phyloP scores from a whole-genome alignment of 2,888 invertebrate species.

The Laothoe populi region DNA sequence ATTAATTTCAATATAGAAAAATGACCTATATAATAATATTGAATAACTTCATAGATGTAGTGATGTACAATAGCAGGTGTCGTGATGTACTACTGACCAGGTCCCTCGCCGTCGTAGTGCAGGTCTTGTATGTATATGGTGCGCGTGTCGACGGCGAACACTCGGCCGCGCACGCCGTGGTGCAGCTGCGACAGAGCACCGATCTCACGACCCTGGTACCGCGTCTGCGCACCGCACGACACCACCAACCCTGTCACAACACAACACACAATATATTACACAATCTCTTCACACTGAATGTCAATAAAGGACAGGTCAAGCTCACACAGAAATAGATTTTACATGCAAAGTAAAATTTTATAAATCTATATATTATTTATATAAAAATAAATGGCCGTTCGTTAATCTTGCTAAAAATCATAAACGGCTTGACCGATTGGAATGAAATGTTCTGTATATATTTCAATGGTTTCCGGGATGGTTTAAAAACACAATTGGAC shows the following conservation, averaged over 20 bases:
- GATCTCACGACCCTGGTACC: conserved; percentile 91
- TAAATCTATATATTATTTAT: too few relatives aligned
- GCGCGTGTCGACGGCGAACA: conserved; percentile 94
- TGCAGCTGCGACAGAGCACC: conserved; percentile 91
- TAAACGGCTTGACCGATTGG: too few relatives aligned
- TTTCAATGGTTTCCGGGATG: too few relatives aligned
- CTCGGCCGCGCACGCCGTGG: conserved; percentile 93
- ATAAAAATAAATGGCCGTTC: too few relatives aligned
- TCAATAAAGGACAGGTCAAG: too few relatives aligned
- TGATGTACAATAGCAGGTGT: neutral
- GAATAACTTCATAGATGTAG: neutral
- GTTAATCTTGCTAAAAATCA: too few relatives aligned
- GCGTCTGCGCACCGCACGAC: conserved; percentile 40
- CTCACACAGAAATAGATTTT: too few relatives aligned
- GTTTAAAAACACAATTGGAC: too few relatives aligned
- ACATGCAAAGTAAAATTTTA: too few relatives aligned
- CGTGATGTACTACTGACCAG: conserved; percentile 86
- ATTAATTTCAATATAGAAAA: too few relatives aligned
- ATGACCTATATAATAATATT: neutral
- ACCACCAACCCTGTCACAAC: conserved; percentile 35
- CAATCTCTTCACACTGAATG: neutral
- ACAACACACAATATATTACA: conserved; percentile 31
- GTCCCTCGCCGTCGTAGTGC: conserved; percentile 95
- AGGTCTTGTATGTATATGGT: conserved; percentile 95
- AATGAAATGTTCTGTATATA: too few relatives aligned